phyloP scores from a whole-genome alignment of 2,113 vertebrate genomes.

The Peromyscus californicus region DNA sequence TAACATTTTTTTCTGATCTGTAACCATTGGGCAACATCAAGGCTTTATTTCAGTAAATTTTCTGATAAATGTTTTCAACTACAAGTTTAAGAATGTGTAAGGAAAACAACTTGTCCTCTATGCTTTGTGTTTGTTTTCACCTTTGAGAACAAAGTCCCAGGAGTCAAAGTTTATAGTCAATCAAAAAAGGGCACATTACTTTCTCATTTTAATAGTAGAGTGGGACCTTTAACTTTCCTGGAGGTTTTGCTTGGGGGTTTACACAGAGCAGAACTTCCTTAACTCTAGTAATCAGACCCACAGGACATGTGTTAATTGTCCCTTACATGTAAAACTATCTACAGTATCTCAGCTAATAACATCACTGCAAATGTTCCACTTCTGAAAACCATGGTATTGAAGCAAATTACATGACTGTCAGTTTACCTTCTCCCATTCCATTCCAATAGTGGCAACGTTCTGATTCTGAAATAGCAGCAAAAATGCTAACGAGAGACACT shows the following conservation, averaged over 20 bases:
- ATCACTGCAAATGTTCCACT: constrained; percentile 62
- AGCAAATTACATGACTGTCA: constrained; percentile 76
- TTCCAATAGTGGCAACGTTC: constrained; percentile 64
- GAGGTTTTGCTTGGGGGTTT: constrained; percentile 84
- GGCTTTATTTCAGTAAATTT: constrained; percentile 72
- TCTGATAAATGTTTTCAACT: constrained; percentile 57
- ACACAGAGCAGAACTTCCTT: constrained; percentile 87
- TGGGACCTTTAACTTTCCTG: constrained; percentile 85
- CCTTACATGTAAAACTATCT: constrained; percentile 85
- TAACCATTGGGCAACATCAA: constrained; percentile 39
- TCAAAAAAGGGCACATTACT: constrained; percentile 83
- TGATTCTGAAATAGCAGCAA: constrained; percentile 55
- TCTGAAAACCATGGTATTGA: constrained; percentile 77
- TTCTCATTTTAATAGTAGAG: constrained; percentile 85
- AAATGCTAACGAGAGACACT: background rate
- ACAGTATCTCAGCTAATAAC: constrained; percentile 84
- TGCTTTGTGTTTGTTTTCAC: constrained; percentile 80
- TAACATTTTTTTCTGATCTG: constrained; percentile 41
- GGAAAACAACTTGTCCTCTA: constrained; percentile 75
- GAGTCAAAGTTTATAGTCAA: constrained; percentile 86
- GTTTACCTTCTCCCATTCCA: constrained; percentile 31
- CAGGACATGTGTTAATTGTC: constrained; percentile 87
- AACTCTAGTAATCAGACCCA: constrained; percentile 86
- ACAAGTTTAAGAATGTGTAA: constrained; percentile 72
- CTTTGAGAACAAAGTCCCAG: constrained; percentile 79